Percentiles rank a stretch among this genome's conserved stretches.
Conservation (phyloP, 1,140 invertebrate genomes). For the Pollicipes pollicipes region DNA sequence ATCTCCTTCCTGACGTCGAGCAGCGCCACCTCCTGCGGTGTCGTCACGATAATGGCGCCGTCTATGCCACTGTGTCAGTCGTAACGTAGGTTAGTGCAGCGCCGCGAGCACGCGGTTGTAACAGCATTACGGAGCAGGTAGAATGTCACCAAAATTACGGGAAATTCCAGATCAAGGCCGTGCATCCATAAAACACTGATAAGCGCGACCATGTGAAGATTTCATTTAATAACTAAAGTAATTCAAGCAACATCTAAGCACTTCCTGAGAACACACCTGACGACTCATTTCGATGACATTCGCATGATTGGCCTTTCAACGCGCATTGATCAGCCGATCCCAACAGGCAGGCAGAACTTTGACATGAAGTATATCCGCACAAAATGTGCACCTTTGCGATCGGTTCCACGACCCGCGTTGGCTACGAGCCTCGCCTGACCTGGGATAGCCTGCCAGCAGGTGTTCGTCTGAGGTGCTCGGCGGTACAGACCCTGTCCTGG, state of each 20-base stretch:
- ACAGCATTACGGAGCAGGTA: not conserved
- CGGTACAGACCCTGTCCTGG: not conserved
- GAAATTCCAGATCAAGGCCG: too few species aligned
- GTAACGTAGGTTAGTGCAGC: not conserved
- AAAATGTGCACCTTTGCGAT: too few species aligned
- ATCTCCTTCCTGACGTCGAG: constrained; percentile 87
- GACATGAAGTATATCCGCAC: too few species aligned
- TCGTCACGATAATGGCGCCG: constrained; percentile 72
- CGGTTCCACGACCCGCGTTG: not conserved
- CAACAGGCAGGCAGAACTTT: not conserved
- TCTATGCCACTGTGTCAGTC: constrained; percentile 34
- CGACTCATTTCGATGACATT: too few species aligned
- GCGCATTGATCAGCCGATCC: too few species aligned
- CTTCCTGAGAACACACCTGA: too few species aligned
- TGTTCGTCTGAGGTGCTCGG: not conserved
- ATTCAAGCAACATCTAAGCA: too few species aligned
- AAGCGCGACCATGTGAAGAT: not conserved
- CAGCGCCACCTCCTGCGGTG: constrained; percentile 66
- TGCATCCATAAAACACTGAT: not conserved
- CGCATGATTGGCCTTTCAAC: too few species aligned
- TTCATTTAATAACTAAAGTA: too few species aligned
- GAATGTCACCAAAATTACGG: too few species aligned
- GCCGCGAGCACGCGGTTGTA: too few species aligned
- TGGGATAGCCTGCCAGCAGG: not conserved
- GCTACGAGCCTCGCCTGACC: constrained; percentile 21